Percentiles rank a stretch among this genome's conserved stretches.
phyloP scores from a whole-genome alignment of 2,888 invertebrate species.

The Tetragnatha montana region DNA sequence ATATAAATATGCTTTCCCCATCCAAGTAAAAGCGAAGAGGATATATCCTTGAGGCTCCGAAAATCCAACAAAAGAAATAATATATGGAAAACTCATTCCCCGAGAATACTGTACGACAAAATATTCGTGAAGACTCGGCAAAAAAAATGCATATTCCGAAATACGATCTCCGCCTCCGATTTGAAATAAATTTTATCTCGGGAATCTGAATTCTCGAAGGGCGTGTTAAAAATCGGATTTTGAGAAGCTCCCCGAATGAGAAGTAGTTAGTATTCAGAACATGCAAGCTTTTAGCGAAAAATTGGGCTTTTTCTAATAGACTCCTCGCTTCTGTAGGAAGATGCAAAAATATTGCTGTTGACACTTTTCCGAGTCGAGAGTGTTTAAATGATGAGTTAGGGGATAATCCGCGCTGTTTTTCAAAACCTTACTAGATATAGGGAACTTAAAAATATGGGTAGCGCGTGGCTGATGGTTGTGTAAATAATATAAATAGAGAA shows the following conservation, averaged over 20 bases:
- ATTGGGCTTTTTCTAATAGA: no score
- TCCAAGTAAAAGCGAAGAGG: not conserved
- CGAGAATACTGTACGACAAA: not conserved
- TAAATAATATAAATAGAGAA: no score
- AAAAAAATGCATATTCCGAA: not conserved
- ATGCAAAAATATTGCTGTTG: no score
- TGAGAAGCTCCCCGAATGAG: not conserved
- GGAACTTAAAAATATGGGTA: no score
- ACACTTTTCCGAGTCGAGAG: no score
- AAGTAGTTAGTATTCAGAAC: not conserved
- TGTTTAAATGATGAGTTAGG: no score
- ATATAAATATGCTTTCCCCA: not conserved
- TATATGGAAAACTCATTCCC: not conserved
- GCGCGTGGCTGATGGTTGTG: no score
- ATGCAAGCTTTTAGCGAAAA: no score
- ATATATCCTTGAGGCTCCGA: not conserved
- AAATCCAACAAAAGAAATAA: not conserved
- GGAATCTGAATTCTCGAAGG: not conserved
- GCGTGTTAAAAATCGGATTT: not conserved
- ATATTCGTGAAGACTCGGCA: not conserved
- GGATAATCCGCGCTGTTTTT: no score
- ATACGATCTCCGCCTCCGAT: not conserved
- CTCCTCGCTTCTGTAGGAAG: no score
- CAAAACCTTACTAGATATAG: no score
- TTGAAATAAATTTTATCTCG: not conserved